Percentiles rank a stretch among this genome's conserved stretches.
Conservation (phyloP, 2,888 invertebrate genomes). For the Eilema depressum region DNA sequence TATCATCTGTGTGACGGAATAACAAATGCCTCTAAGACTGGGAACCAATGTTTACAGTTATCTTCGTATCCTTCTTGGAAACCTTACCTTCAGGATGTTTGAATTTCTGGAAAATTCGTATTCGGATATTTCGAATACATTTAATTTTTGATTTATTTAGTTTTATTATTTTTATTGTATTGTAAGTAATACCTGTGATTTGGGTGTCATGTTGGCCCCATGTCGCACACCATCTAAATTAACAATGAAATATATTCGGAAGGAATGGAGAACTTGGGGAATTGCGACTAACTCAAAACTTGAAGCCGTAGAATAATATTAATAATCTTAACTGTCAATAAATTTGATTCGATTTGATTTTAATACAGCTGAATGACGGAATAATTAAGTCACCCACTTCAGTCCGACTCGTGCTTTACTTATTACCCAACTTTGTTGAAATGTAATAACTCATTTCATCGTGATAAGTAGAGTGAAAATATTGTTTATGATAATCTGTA, state of each 20-base stretch:
- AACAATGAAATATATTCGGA: no score
- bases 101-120: slow-evolving; percentile 7
- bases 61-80: slow-evolving; percentile 30
- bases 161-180: no score
- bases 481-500: no score
- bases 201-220: no score
- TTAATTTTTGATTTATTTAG: no score
- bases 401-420: slow-evolving; percentile 67
- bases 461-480: slow-evolving; percentile 1
- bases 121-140: no score
- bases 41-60: slow-evolving; percentile 42
- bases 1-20: slow-evolving; percentile 49
- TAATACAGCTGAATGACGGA: slow-evolving; percentile 67
- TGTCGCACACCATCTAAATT: no score
- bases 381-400: slow-evolving; percentile 74
- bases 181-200: no score
- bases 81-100: slow-evolving; percentile 21
- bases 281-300: no score
- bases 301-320: slow-evolving; percentile 47
- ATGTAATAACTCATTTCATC: slow-evolving; percentile 73
- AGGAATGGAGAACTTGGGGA: no score
- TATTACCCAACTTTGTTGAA: slow-evolving; percentile 65
- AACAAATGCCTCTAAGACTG: slow-evolving; percentile 42
- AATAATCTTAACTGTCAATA: slow-evolving; percentile 64
- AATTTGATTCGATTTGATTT: slow-evolving; percentile 69